These are phyloP conservation scores for Lagocephalus sceleratus DNA, from an alignment of 2,797 vertebrate species.

Conservation along the genomic window DNA sequence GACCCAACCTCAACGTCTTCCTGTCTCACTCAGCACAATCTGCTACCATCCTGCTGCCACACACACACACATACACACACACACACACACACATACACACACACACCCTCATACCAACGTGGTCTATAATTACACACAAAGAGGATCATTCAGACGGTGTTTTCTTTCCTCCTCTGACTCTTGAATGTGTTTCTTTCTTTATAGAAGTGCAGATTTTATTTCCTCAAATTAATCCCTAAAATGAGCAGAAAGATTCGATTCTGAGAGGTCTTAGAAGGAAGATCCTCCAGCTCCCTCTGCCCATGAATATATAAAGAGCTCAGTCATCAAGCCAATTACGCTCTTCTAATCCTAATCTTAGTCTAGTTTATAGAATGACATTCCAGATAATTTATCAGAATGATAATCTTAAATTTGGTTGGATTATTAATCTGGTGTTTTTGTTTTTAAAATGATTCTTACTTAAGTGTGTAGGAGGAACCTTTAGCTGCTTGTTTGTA, in stretches of 20 bases:
- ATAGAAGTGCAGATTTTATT: conserved; percentile 25
- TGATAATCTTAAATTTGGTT: too few species aligned
- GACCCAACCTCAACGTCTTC: conserved; percentile 16
- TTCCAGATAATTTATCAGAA: too few species aligned
- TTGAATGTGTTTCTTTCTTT: conserved; percentile 35
- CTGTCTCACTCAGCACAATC: conserved; percentile 35
- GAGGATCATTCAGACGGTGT: conserved; percentile 46
- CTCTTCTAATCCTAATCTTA: too few species aligned
- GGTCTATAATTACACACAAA: conserved; percentile 54
- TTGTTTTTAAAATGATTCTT: too few species aligned
- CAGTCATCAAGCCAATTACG: too few species aligned
- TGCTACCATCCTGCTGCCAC: conserved; percentile 16
- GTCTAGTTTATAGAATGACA: too few species aligned
- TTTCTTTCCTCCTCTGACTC: neutral
- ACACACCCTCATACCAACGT: conserved; percentile 22
- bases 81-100: neutral
- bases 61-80: neutral
- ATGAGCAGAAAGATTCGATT: too few species aligned
- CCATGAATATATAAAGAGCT: too few species aligned
- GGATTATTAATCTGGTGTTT: too few species aligned
- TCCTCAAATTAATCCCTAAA: conserved; percentile 31
- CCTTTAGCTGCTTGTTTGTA: conserved; percentile 33
- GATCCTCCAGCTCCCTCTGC: too few species aligned
- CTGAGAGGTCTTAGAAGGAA: too few species aligned
- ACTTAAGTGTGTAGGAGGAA: too few species aligned